Base-by-base conservation (phyloP, 2,113 vertebrate species). In the Motacilla tschutschensis region DNA sequence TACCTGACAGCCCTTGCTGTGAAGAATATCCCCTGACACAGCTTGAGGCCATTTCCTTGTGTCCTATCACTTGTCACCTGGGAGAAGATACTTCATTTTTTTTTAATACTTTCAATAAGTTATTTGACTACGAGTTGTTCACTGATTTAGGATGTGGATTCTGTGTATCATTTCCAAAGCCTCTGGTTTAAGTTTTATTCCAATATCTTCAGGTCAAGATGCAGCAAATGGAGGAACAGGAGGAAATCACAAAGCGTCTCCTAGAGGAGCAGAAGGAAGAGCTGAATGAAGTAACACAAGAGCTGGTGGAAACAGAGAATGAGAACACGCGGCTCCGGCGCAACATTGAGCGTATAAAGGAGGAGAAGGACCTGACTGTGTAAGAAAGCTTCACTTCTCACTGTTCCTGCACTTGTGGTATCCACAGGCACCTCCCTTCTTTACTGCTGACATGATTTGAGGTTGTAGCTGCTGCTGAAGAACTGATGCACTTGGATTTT, bases 331-430 rank as follows among this genome's bases (percentile, higher is more conserved):
- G 96, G 48, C 94, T 99, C 20, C 95, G 97, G 18, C 97, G 96
- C 47, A 98, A 98, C 76, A 98, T 99, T 44, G 98, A 98, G 79
- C 98, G 98, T 90, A 98, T 98, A 83, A 95, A 96, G 79, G 98
- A 97, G 67, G 98, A 98, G 64, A 97, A 94, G 16, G 97, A 97
- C 62, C 86, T 94, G 22, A 97, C 92, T 91, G 78, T 97, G 98
- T 97, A 95, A 94, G 95, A 71, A 21, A 54, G 14, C 43, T 62
- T 31, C 35, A 4, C 5, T 10, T 70, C 35, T 67, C 28, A 2
- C 18, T 35, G 5, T 11, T 51, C 12, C 40, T 76, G 38, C 63
- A 35, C 19, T 21, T 12, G 14, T 35, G 31, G 9, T n/a, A 14
- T 26, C 83, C 67, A 51, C 33, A 78, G 79, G 26, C 43, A 73